These are phyloP conservation scores for Poecilus cupreus DNA, from an alignment of 2,888 invertebrate genomes.

Conservation along the genomic window DNA sequence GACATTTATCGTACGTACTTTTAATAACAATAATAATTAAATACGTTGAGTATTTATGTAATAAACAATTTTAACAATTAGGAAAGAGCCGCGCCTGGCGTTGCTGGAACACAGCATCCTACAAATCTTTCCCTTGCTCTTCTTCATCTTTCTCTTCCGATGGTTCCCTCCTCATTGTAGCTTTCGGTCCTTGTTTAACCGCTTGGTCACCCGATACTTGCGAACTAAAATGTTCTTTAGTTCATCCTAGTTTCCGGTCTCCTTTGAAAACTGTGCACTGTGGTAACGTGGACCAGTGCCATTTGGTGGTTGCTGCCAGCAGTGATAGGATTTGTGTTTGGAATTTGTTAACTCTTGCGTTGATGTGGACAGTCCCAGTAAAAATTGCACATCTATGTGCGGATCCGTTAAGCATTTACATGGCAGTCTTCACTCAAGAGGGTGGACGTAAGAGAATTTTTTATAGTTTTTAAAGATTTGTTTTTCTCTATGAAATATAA, in stretches of 20 bases:
- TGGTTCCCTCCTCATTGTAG: conserved; percentile 84
- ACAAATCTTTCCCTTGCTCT: conserved; percentile 76
- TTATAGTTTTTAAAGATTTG: no score
- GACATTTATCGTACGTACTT: conserved; percentile 74
- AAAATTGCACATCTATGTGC: conserved; percentile 73
- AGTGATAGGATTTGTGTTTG: conserved; percentile 79
- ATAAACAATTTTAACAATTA: conserved; percentile 66
- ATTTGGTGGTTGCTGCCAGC: conserved; percentile 77
- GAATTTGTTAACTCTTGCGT: conserved; percentile 82
- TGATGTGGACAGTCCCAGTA: conserved; percentile 81
- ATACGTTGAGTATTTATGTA: no score
- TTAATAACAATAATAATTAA: conserved; percentile 25
- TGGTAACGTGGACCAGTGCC: conserved; percentile 76
- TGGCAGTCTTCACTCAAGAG: conserved; percentile 80
- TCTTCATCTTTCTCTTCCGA: conserved; percentile 82
- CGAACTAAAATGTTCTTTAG: conserved; percentile 76
- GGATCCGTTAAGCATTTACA: conserved; percentile 79
- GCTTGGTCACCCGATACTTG: conserved; percentile 80
- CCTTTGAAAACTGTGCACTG: conserved; percentile 74
- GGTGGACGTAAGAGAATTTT: neutral
- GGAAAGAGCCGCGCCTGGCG: conserved; percentile 79
- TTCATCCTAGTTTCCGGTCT: conserved; percentile 68
- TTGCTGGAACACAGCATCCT: conserved; percentile 79
- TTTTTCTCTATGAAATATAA: no score
- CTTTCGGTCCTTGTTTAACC: conserved; percentile 80